Evolutionary conservation across 2,888 invertebrate species (phyloP), one percentile per base, ranked within the genome.

Genomic region (Trilocha varians): DNA sequence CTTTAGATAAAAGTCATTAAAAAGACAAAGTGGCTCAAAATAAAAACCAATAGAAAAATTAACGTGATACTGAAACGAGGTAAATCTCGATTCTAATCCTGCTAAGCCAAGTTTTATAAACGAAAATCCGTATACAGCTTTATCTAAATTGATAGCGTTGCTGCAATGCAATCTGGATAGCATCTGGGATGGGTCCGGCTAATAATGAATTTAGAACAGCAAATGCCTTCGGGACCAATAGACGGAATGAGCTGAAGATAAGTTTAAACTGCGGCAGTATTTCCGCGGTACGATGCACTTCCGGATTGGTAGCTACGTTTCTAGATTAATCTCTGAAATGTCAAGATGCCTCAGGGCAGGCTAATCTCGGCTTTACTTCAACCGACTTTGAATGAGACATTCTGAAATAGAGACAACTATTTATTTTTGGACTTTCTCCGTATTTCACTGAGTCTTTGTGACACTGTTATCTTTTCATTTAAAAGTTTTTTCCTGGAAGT

Each of bases 241-340:
- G 9, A n/a, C 15, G 13, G 42, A 43, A 43, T 41, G 40, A 42
- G 42, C 36, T 39, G 38, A 37, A 39, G 32, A 40, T 42, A 42
- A 41, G 40, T 48, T 44, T 36, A 41, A 50, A 42, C 49, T 48
- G 42, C 38, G 50, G 42, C 45, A 51, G 45, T 45, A 47, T 45
- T 60, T 46, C 47, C 55, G 54, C 55, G 55, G 57, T 52, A 53
- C 47, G 57, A 40, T 71, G 68, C 70, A 70, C 62, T 68, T 62
- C 65, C 65, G 70, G 67, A 71, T 71, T 66, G 64, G 58, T 61
- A 50, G 50, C 52, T 50, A 16, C 18, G 36, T 45, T 49, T 49
- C 51, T 55, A 38, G 43, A 63, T 66, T 62, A 66, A 69, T 66
- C 59, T 62, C 49, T 44, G 49, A 66, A 64, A 69, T 63, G 60